A percentile compares a stretch with the other conserved stretches of the same genome.
Evolutionary conservation across 2,888 invertebrate species (phyloP).

Genomic region (Hydriomena furcata): DNA sequence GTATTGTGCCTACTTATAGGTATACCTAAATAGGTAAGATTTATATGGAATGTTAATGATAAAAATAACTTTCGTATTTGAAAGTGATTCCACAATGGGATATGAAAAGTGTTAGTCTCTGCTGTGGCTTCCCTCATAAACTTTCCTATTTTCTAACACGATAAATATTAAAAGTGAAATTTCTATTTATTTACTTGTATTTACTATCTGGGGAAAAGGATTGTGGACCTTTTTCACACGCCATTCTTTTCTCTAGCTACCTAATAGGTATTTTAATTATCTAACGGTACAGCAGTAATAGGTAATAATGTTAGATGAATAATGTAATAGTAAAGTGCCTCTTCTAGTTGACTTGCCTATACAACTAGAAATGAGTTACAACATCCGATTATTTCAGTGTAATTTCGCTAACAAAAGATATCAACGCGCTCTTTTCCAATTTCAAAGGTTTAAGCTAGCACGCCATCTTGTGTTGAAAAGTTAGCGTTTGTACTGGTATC

Average conservation of each 20-base stretch:
- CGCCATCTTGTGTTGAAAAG: conserved; percentile 7
- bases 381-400: not conserved
- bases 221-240: no score
- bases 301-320: no score
- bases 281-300: no score
- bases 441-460: not conserved
- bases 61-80: not conserved
- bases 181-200: no score
- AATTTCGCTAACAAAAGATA: conserved; percentile 19
- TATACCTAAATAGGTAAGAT: no score
- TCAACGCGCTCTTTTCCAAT: conserved; percentile 16
- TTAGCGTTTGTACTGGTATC: not conserved
- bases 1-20: no score
- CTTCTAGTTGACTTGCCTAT: no score
- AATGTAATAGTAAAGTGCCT: no score
- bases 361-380: no score
- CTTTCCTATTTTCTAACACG: conserved; percentile 21
- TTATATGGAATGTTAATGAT: not conserved
- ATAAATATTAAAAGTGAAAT: conserved; percentile 7
- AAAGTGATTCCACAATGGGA: conserved; percentile 4
- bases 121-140: conserved; percentile 18
- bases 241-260: no score
- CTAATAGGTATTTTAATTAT: no score
- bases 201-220: no score
- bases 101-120: conserved; percentile 15